Base-by-base conservation (phyloP, 2,888 invertebrate species). In the Nomada fabriciana region DNA sequence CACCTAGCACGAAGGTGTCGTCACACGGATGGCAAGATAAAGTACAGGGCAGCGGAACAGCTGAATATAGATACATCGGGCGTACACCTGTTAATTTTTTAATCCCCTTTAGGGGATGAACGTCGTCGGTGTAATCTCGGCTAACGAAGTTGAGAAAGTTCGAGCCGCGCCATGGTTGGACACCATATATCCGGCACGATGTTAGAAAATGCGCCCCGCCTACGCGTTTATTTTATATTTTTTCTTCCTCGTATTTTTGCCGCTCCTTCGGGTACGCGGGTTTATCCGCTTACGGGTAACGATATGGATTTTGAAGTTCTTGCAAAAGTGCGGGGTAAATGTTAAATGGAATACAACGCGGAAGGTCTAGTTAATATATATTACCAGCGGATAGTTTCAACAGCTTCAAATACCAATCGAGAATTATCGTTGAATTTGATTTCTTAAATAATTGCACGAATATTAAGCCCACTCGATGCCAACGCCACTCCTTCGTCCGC, bases 1-100 rank as follows among this genome's bases (percentile, higher is more conserved):
- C 91, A 92, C 92, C 92, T 92, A 91, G 88, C 88, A 84, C 89
- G 86, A 91, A 92, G 91, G 90, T 91, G 88, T 89, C 89, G 90
- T 88, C 90, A 85, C 88, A 87, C 88, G 75, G 84, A 84, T 79
- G 79, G 80, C 61, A 71, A 82, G 86, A 89, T 86, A 87, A 86
- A 82, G 77, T 53, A 74, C 75, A 74, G 74, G 73, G 75, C 63
- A 77, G 60, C 64, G 63, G 65, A 67, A 76, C 67, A 74, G 70
- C 55, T 72, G 63, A 65, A 80, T 71, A 84, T 83, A 80, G 76
- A 83, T 80, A 61, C 75, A 78, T 76, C 80, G 60, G 36, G 36
- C 71, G 79, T 79, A 73, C 79, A 74, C 65, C 75, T 79, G 72
- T 82, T 79, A 82, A 84, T 84, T 82, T 84, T 82, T 82, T 82